Percentiles rank a stretch among this genome's conserved stretches.
Evolutionary conservation across 1,140 invertebrate species (phyloP).

Genomic region (Zaprionus davidi): DNA sequence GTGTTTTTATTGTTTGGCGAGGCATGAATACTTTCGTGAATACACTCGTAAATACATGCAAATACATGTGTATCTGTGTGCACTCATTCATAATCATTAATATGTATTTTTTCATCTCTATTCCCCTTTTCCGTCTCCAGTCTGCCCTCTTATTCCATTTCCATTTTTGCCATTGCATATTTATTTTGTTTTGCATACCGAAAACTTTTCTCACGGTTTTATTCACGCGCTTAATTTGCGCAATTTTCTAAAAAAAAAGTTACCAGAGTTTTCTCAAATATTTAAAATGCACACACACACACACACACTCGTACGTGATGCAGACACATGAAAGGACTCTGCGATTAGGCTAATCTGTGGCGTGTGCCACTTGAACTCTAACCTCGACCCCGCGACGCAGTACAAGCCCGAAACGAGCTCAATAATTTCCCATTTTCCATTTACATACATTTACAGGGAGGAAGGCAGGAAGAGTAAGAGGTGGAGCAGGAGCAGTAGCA

Average conservation of each 20-base stretch:
- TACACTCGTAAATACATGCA: slow-evolving; percentile 21
- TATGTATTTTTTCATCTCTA: not conserved
- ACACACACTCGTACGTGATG: not conserved
- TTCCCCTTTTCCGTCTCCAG: not conserved
- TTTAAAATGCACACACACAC: slow-evolving; percentile 3
- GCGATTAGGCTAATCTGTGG: slow-evolving; percentile 22
- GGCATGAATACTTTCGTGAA: slow-evolving; percentile 31
- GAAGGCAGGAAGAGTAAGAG: not conserved
- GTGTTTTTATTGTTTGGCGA: slow-evolving; percentile 27
- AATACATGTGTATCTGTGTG: slow-evolving; percentile 16
- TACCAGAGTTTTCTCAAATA: not conserved
- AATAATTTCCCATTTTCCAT: not conserved
- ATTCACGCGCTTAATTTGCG: slow-evolving; percentile 54
- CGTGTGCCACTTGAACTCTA: slow-evolving; percentile 8
- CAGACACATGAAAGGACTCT: slow-evolving; percentile 9
- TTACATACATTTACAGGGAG: slow-evolving; percentile 8
- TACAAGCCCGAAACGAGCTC: slow-evolving; percentile 1
- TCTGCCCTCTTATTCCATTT: not conserved
- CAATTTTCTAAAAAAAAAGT: slow-evolving; percentile 52
- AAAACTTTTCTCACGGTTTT: slow-evolving; percentile 22
- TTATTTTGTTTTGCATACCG: slow-evolving; percentile 33
- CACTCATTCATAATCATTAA: slow-evolving; percentile 7
- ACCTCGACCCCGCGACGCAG: not conserved
- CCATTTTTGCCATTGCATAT: not conserved
- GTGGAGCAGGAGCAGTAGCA: not conserved